Evolutionary conservation across 2,113 vertebrate species (phyloP).

Genomic region (Nestor notabilis): DNA sequence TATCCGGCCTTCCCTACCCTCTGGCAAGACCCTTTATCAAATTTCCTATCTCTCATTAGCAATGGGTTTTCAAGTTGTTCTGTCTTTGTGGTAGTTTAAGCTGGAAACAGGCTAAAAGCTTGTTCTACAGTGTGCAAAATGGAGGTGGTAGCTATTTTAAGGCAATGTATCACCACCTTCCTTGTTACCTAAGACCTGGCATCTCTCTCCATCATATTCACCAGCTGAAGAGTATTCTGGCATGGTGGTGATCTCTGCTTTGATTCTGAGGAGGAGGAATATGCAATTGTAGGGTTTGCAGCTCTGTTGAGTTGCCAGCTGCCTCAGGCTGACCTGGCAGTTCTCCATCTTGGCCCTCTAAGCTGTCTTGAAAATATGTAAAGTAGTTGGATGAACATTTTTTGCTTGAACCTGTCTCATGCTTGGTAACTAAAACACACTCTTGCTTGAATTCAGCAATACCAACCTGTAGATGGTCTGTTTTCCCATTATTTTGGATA

Average conservation of each 20-base stretch:
- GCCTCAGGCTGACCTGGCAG: neutral
- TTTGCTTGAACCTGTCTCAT: neutral
- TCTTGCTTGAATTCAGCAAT: neutral
- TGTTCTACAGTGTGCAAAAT: neutral
- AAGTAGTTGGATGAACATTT: neutral
- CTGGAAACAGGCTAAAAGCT: neutral
- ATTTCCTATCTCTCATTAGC: neutral
- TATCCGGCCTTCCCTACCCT: neutral
- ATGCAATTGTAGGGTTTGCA: neutral
- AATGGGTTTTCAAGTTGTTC: neutral
- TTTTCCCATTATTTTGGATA: neutral
- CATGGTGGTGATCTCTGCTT: neutral
- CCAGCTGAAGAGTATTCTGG: neutral
- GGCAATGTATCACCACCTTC: neutral
- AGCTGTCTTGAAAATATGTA: neutral
- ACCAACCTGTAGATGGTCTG: fast-evolving
- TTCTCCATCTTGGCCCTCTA: neutral
- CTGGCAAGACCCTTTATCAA: neutral
- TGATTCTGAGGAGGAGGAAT: neutral
- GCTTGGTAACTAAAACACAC: neutral
- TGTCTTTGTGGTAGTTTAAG: neutral
- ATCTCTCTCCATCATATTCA: neutral
- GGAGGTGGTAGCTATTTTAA: neutral
- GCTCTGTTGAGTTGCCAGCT: neutral
- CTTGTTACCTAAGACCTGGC: neutral